Evolutionary conservation across 1,140 invertebrate genomes (phyloP).

Genomic region (Papilio dardanus): DNA sequence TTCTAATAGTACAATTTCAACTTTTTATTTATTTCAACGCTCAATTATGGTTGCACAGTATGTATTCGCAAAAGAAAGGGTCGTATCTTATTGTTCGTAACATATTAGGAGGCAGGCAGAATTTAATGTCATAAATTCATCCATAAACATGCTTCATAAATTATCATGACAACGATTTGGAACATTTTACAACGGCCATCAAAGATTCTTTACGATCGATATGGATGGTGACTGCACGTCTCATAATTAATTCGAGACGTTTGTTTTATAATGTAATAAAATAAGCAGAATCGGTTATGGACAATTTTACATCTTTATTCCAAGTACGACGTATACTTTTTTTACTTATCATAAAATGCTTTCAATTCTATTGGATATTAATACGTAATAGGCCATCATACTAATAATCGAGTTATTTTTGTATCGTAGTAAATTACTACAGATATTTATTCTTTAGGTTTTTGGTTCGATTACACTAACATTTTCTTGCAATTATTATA

Average conservation of each 20-base stretch:
- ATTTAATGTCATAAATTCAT: constrained; percentile 71
- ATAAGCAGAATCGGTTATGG: constrained; percentile 62
- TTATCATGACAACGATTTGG: constrained; percentile 79
- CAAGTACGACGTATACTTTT: constrained; percentile 53
- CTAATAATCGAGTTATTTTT: background rate
- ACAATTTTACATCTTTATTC: constrained; percentile 63
- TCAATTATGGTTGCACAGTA: background rate
- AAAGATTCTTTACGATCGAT: constrained; percentile 78
- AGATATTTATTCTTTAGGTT: background rate
- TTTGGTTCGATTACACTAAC: background rate
- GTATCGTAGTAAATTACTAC: background rate
- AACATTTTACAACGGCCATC: constrained; percentile 80
- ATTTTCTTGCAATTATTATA: too few species aligned
- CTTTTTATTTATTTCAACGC: background rate
- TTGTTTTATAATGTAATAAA: constrained; percentile 81
- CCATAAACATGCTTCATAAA: constrained; percentile 81
- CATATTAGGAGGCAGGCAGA: constrained; percentile 47
- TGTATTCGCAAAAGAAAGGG: background rate
- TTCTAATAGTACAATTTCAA: background rate
- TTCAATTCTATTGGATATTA: constrained; percentile 27
- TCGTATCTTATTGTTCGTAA: constrained; percentile 7
- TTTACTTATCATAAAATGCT: constrained; percentile 69
- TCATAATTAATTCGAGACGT: constrained; percentile 80
- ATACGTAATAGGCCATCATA: background rate
- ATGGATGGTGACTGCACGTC: constrained; percentile 70